Evolutionary conservation across 2,888 invertebrate genomes (phyloP).

Genomic region (Callosobruchus maculatus): DNA sequence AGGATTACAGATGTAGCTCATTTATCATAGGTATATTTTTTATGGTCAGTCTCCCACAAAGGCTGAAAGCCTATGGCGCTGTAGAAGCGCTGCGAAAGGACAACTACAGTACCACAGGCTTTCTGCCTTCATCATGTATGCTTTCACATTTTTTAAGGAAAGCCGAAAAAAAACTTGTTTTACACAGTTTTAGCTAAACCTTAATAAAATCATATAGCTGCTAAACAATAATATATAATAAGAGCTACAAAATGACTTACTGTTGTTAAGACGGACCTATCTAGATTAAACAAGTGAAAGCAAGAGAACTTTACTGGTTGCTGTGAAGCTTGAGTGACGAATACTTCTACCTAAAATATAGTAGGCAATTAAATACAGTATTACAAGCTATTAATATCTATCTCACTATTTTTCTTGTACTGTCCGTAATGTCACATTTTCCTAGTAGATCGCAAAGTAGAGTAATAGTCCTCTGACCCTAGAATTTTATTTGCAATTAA

Average conservation of each 20-base stretch:
- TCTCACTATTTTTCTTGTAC: slow-evolving; percentile 9
- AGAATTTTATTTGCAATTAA: not conserved
- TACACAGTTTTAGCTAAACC: no score
- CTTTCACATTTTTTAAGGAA: no score
- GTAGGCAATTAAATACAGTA: not conserved
- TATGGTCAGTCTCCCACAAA: no score
- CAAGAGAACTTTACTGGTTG: slow-evolving; percentile 17
- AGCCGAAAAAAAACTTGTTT: no score
- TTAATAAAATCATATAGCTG: no score
- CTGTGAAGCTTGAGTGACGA: slow-evolving; percentile 14
- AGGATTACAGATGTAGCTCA: no score
- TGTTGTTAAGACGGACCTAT: slow-evolving; percentile 20
- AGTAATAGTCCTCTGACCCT: slow-evolving; percentile 8
- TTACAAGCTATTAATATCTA: not conserved
- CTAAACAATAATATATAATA: no score
- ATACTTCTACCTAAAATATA: slow-evolving; percentile 14
- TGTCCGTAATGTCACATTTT: slow-evolving; percentile 2
- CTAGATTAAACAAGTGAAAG: slow-evolving; percentile 18
- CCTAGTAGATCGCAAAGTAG: slow-evolving; percentile 6
- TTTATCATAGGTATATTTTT: no score
- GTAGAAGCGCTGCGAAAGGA: no score
- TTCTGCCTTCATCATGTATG: no score
- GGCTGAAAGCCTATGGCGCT: no score
- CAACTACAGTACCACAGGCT: no score
- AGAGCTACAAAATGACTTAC: slow-evolving; percentile 10